A percentile compares a stretch with the other conserved stretches of the same genome.
Evolutionary conservation across 2,888 invertebrate species (phyloP).

Genomic region (Dasypolia templi): DNA sequence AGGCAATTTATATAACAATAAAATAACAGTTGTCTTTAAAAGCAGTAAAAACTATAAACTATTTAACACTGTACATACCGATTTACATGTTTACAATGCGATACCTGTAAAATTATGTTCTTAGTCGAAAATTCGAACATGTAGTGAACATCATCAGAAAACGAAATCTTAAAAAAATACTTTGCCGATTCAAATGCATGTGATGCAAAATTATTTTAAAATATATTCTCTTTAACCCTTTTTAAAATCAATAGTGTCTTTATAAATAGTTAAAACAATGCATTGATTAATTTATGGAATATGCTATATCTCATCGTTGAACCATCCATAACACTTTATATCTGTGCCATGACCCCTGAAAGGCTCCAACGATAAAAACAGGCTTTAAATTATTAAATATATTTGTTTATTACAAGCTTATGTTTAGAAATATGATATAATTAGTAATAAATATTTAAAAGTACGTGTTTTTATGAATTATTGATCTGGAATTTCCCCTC

Average conservation of each 20-base stretch:
- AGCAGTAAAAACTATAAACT: too few relatives aligned
- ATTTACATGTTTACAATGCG: too few relatives aligned
- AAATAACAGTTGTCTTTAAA: too few relatives aligned
- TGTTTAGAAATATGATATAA: slow-evolving; percentile 43
- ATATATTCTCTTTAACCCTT: slow-evolving; percentile 24
- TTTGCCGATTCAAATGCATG: slow-evolving; percentile 36
- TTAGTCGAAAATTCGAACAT: too few relatives aligned
- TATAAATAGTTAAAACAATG: slow-evolving; percentile 36
- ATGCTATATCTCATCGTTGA: slow-evolving; percentile 31
- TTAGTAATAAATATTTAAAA: slow-evolving; percentile 55
- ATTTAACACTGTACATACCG: too few relatives aligned
- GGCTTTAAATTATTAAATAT: slow-evolving; percentile 62
- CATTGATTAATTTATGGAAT: slow-evolving; percentile 63
- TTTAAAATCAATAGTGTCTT: slow-evolving; percentile 36
- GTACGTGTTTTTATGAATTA: slow-evolving; percentile 16
- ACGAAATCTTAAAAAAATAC: too few relatives aligned
- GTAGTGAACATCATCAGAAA: too few relatives aligned
- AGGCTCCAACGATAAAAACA: slow-evolving; percentile 64
- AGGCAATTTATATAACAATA: too few relatives aligned
- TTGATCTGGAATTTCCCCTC: slow-evolving; percentile 63
- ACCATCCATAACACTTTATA: slow-evolving; percentile 45
- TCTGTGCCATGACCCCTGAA: slow-evolving; percentile 63
- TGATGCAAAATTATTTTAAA: slow-evolving; percentile 35
- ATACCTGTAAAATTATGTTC: too few relatives aligned
- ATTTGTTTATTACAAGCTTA: slow-evolving; percentile 66